A percentile compares a stretch with the other conserved stretches of the same genome.
phyloP scores from a whole-genome alignment of 2,797 vertebrate species.

The Microcaecilia unicolor region DNA sequence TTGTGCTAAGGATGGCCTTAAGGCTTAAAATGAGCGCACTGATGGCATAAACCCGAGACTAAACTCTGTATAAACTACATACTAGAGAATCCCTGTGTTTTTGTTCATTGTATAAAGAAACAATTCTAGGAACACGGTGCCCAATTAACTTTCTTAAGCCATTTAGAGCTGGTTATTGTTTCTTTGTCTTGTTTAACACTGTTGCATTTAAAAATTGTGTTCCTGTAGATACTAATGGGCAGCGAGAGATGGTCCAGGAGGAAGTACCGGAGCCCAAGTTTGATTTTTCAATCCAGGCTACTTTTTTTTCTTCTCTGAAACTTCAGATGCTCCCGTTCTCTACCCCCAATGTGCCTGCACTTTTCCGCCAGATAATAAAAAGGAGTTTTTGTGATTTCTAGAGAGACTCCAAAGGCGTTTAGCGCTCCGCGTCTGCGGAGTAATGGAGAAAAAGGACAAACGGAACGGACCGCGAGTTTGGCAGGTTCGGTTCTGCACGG shows the following conservation, averaged over 20 bases:
- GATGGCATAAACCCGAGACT: too few species aligned
- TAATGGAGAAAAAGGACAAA: background rate
- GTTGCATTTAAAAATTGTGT: slow-evolving; percentile 20
- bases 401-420: too few species aligned
- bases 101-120: too few species aligned
- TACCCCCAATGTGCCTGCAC: background rate
- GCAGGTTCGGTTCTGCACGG: slow-evolving; percentile 12
- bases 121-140: slow-evolving; percentile 5
- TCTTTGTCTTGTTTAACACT: slow-evolving; percentile 23
- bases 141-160: slow-evolving; percentile 31
- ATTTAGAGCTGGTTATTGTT: background rate
- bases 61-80: too few species aligned
- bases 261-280: slow-evolving; percentile 27
- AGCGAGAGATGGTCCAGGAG: slow-evolving; percentile 27
- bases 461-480: background rate
- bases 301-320: background rate
- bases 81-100: too few species aligned
- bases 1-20: too few species aligned
- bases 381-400: background rate
- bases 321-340: background rate
- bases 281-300: slow-evolving; percentile 26
- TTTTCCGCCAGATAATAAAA: slow-evolving; percentile 3
- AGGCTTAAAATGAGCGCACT: too few species aligned
- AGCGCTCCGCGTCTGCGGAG: background rate
- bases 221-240: slow-evolving; percentile 19